These are phyloP conservation scores for Triplophysa dalaica DNA, from an alignment of 2,113 vertebrate genomes.

Conservation along the genomic window DNA sequence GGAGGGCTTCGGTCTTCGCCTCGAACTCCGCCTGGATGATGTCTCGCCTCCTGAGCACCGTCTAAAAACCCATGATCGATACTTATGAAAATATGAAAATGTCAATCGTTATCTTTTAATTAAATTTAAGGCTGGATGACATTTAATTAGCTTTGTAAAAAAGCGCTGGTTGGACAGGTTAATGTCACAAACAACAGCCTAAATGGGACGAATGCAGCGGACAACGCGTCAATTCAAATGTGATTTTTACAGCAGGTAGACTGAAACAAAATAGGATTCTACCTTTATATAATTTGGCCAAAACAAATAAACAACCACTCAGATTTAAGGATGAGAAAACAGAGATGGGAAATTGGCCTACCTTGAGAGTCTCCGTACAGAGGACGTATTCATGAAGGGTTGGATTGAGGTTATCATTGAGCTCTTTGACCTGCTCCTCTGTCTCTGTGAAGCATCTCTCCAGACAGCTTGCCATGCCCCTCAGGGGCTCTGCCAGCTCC, in stretches of 20 bases:
- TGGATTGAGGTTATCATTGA: constrained; percentile 81
- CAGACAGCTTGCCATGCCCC: constrained; percentile 79
- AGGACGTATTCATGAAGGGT: constrained; percentile 88
- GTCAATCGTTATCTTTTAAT: constrained; percentile 33
- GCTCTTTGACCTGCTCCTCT: constrained; percentile 75
- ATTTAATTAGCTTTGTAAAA: constrained; percentile 1
- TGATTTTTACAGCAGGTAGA: background rate
- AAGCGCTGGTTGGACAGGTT: constrained; percentile 25
- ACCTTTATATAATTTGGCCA: background rate
- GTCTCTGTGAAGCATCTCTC: constrained; percentile 82
- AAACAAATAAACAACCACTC: background rate
- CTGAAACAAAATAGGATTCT: background rate
- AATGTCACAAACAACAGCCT: constrained; percentile 1
- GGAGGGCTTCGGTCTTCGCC: constrained; percentile 81
- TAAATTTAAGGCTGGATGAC: constrained; percentile 9
- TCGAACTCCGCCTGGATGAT: constrained; percentile 90
- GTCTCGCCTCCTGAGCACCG: constrained; percentile 90
- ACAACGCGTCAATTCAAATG: constrained; percentile 1
- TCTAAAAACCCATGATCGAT: constrained; percentile 67
- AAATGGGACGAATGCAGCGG: constrained; percentile 7
- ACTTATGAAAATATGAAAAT: constrained; percentile 27
- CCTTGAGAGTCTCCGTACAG: constrained; percentile 88
- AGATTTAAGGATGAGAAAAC: background rate
- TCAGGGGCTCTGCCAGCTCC: constrained; percentile 78
- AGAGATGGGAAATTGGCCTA: constrained; percentile 61